Evolutionary conservation across 2,113 vertebrate species (phyloP).

Genomic region (Nyctibius bracteatus): DNA sequence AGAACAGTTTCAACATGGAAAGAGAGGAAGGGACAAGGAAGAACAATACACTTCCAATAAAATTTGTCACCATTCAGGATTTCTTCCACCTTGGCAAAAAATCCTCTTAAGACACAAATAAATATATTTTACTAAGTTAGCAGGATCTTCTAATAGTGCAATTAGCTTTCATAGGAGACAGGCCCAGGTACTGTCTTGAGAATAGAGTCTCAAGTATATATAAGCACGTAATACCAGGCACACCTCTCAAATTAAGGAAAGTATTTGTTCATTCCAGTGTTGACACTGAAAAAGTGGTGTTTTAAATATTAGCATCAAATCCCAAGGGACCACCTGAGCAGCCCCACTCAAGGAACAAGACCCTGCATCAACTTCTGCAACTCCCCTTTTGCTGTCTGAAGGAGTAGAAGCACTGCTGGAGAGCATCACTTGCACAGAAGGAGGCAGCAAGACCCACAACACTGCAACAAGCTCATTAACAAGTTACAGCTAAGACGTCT

Average conservation of each 20-base stretch:
- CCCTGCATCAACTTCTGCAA: neutral
- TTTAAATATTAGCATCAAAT: neutral
- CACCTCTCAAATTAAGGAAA: neutral
- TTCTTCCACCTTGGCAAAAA: neutral
- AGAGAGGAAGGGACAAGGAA: neutral
- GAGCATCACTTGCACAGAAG: neutral
- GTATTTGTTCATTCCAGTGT: neutral
- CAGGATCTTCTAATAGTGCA: neutral
- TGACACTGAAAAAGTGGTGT: neutral
- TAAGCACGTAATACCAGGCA: neutral
- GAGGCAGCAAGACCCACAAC: neutral
- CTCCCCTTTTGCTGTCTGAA: neutral
- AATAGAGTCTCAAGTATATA: neutral
- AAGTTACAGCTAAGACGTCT: rapidly evolving
- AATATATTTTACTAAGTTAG: neutral
- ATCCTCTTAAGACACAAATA: neutral
- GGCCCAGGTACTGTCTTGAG: neutral
- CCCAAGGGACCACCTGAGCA: neutral
- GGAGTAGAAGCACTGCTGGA: rapidly evolving
- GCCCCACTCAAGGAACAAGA: neutral
- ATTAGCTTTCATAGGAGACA: conserved; percentile 6
- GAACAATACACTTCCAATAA: neutral
- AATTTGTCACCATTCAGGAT: neutral
- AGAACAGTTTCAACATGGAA: neutral
- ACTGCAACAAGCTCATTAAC: neutral